Evolutionary conservation across 2,888 invertebrate species (phyloP).

Genomic region (Sialis fuliginosa): DNA sequence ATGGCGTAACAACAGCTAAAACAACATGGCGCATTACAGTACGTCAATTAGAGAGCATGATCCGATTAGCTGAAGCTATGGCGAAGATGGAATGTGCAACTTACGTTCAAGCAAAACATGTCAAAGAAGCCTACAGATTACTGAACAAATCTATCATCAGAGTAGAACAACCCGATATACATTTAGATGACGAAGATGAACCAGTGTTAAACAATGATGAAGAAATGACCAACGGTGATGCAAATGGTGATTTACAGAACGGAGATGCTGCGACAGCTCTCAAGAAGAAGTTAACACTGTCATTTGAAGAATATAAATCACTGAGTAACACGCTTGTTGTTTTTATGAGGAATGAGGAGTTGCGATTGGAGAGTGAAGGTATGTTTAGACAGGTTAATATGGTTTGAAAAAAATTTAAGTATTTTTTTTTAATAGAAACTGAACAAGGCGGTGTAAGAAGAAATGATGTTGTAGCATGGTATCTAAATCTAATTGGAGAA

Average conservation of each 20-base stretch:
- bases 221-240: conserved; percentile 23
- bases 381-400: conserved; percentile 5
- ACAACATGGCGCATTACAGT: conserved; percentile 94
- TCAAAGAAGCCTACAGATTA: conserved; percentile 73
- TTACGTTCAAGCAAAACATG: conserved; percentile 74
- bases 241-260: conserved; percentile 18
- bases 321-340: conserved; percentile 82
- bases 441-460: conserved; percentile 48
- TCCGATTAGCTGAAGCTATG: conserved; percentile 90
- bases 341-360: conserved; percentile 75
- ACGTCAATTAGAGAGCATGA: conserved; percentile 86
- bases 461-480: conserved; percentile 84
- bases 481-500: conserved; percentile 69
- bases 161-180: conserved; percentile 94
- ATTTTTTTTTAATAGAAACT: neutral
- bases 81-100: conserved; percentile 91
- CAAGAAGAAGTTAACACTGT: conserved; percentile 62
- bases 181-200: conserved; percentile 52
- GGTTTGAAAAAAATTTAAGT: neutral
- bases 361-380: conserved; percentile 43
- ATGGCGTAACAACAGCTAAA: conserved; percentile 44
- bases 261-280: conserved; percentile 19
- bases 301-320: conserved; percentile 87
- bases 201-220: conserved; percentile 24
- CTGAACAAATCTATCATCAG: conserved; percentile 93